Evolutionary conservation across 2,888 invertebrate species (phyloP).

Genomic region (Gortyna flavago): DNA sequence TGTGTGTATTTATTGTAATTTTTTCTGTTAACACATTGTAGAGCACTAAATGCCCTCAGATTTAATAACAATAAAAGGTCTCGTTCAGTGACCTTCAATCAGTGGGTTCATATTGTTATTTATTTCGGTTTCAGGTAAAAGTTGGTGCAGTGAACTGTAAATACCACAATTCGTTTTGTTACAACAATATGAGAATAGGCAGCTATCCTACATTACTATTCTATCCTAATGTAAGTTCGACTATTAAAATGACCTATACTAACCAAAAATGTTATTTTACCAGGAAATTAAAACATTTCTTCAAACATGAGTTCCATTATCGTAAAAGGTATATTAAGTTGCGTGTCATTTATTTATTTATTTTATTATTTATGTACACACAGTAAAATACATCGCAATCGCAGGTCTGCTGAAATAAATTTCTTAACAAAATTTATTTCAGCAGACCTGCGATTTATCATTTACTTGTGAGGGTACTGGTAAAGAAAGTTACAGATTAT

Average conservation of each 20-base stretch:
- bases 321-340: neutral
- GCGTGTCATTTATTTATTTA: too few species aligned
- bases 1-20: neutral
- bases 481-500: too few species aligned
- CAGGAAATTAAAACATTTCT: neutral
- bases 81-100: neutral
- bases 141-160: slow-evolving; percentile 97
- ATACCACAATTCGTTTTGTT: slow-evolving; percentile 95
- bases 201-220: slow-evolving; percentile 94
- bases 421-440: too few species aligned
- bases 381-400: too few species aligned
- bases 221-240: slow-evolving; percentile 88
- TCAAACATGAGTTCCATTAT: neutral
- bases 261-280: too few species aligned
- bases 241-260: neutral
- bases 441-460: too few species aligned
- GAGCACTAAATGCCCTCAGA: too few species aligned
- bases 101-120: neutral
- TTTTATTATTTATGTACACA: too few species aligned
- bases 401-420: too few species aligned
- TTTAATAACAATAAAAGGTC: neutral
- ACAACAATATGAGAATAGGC: slow-evolving; percentile 92
- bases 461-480: too few species aligned
- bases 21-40: neutral
- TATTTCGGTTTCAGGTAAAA: slow-evolving; percentile 84